Base-by-base conservation (phyloP, 1,140 invertebrate genomes). In the Pogonognathellus flavescens region DNA sequence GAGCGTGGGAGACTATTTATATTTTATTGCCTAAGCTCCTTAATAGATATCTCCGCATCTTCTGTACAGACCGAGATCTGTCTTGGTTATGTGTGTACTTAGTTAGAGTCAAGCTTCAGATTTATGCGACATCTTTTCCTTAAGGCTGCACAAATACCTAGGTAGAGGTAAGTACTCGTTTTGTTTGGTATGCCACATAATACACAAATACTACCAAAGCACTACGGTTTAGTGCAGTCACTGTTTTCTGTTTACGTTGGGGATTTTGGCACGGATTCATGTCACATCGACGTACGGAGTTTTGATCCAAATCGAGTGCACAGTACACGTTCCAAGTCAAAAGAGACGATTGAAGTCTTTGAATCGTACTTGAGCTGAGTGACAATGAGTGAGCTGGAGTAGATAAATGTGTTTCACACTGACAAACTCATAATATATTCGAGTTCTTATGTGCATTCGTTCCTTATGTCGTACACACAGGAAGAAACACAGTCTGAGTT, bases 211-310 rank as follows among this genome's bases (percentile, higher is more conserved):
- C 14, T 66, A 22, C 25, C 6, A 76, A 76, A 76, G 70, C 70
- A 57, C 53, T 76, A 16, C 41, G 49, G 14, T 76, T 76, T 76
- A 16, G 70, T 20, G 8, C 25, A 76, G 62, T 66, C 14, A 66
- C 20, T 66, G 16, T 50, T 49, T 25, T 70, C 22, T 76, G 70
- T 76, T 76, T 76, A 76, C 70, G 70, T 76, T 50, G 9, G 31
- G 70, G 70, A 76, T 76, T 76, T 76, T 76, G 70, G 70, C 70
- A 76, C 70, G 70, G 70, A 76, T 76, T 76, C 70, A 76, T 76
- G 25, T 76, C 70, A 76, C 70, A 76, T 76, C 41, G 41, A 50
- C 31, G 6, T 6, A 76, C n/a, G 70, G 25, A 76, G 70, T 76
- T 76, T 76, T 76, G 70, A 76, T 76, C 70, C 70, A 76, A 49